Percentiles rank a stretch among this genome's conserved stretches.
phyloP scores from a whole-genome alignment of 1,140 invertebrate genomes.

The Drosophila prosaltans region DNA sequence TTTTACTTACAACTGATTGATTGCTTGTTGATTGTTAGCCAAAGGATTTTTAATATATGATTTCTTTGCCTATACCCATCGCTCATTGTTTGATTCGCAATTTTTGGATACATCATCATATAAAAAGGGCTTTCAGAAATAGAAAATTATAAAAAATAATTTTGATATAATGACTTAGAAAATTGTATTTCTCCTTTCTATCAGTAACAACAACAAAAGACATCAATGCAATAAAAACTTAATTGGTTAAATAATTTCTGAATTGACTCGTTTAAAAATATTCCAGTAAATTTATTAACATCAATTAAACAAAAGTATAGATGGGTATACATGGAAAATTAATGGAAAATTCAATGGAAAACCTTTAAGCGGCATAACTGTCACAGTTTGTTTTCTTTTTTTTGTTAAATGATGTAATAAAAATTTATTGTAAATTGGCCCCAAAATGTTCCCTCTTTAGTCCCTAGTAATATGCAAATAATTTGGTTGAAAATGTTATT shows the following conservation, averaged over 20 bases:
- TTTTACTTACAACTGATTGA: conserved; percentile 52
- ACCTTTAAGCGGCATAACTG: not conserved
- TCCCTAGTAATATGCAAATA: conserved; percentile 62
- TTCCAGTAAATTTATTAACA: not conserved
- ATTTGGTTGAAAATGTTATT: conserved; percentile 64
- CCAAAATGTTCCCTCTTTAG: conserved; percentile 26
- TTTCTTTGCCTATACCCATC: conserved; percentile 28
- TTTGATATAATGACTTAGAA: not conserved
- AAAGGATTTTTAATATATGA: conserved; percentile 40
- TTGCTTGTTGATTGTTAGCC: conserved; percentile 58
- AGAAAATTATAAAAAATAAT: not conserved
- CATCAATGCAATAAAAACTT: not conserved
- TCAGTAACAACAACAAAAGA: not conserved
- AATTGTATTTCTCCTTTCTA: not conserved
- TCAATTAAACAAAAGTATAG: not conserved
- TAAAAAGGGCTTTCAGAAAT: not conserved
- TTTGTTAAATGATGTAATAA: conserved; percentile 34
- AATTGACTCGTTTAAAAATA: not conserved
- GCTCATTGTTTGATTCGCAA: conserved; percentile 22
- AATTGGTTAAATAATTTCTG: not conserved
- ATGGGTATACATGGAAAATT: not conserved
- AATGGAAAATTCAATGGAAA: not conserved
- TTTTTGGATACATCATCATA: not conserved
- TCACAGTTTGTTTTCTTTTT: conserved; percentile 9
- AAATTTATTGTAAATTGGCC: conserved; percentile 55